Conservation (phyloP, 2,113 vertebrate species). For the Paradisaea rubra region DNA sequence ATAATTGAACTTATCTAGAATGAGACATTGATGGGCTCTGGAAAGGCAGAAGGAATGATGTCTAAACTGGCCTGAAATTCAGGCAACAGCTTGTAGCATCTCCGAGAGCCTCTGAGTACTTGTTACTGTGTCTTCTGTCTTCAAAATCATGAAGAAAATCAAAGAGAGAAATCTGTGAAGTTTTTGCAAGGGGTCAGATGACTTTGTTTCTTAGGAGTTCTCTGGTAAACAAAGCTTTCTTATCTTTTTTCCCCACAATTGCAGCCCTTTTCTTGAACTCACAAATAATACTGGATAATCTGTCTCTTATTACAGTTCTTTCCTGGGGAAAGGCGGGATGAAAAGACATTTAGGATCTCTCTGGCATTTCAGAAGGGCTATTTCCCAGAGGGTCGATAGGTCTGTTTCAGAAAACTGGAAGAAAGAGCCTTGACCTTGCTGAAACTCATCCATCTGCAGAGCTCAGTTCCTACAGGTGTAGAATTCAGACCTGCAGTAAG, state of each 20-base stretch:
- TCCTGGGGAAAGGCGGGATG: neutral
- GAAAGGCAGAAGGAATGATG: neutral
- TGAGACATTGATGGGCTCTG: neutral
- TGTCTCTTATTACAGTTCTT: neutral
- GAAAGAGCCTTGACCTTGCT: neutral
- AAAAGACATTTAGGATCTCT: neutral
- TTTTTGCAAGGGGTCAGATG: neutral
- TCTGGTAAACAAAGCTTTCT: neutral
- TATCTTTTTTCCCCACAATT: neutral
- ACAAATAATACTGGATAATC: neutral
- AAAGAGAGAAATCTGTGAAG: neutral
- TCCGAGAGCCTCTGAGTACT: neutral
- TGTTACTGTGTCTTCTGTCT: neutral
- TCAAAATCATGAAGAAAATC: neutral
- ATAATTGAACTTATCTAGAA: neutral
- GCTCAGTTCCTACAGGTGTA: neutral
- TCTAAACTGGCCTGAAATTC: conserved; percentile 2
- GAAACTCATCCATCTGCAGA: neutral
- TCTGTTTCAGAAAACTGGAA: neutral
- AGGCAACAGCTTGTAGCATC: neutral
- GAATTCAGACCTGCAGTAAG: neutral
- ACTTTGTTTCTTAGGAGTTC: neutral
- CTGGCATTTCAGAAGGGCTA: neutral
- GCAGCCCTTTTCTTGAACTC: neutral
- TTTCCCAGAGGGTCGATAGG: neutral